Conservation (phyloP, 2,888 invertebrate genomes). For the Drosophila nigricruria region DNA sequence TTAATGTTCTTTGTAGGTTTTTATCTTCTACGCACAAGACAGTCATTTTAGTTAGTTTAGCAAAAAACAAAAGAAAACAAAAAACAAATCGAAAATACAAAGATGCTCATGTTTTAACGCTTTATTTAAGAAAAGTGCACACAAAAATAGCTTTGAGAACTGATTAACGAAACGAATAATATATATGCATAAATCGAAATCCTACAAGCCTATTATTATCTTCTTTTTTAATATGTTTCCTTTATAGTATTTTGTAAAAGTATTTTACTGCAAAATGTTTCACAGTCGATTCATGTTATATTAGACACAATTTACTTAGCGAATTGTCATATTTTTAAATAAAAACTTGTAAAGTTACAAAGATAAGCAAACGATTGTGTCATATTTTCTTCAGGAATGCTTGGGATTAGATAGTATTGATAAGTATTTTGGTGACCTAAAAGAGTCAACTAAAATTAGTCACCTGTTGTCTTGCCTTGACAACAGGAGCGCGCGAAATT, state of each 20-base stretch:
- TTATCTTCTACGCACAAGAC: slow-evolving; percentile 75
- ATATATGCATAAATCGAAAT: slow-evolving; percentile 27
- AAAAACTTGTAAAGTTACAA: slow-evolving; percentile 76
- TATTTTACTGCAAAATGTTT: slow-evolving; percentile 67
- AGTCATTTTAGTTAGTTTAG: slow-evolving; percentile 74
- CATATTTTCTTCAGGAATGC: not conserved
- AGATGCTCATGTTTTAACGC: slow-evolving; percentile 68
- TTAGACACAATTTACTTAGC: slow-evolving; percentile 80
- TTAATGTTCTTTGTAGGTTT: slow-evolving; percentile 43
- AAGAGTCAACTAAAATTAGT: not conserved
- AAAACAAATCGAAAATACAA: slow-evolving; percentile 39
- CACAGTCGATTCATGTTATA: slow-evolving; percentile 63
- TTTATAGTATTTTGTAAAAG: slow-evolving; percentile 79
- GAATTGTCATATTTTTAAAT: slow-evolving; percentile 77
- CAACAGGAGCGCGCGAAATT: not conserved
- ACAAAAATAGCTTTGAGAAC: slow-evolving; percentile 64
- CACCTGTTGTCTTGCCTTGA: slow-evolving; percentile 7
- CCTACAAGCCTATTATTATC: slow-evolving; percentile 18
- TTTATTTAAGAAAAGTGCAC: slow-evolving; percentile 60
- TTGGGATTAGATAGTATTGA: not conserved
- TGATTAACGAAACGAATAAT: slow-evolving; percentile 51
- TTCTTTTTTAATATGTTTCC: slow-evolving; percentile 50
- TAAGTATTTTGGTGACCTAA: not conserved
- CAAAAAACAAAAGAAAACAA: slow-evolving; percentile 18
- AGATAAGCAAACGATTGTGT: slow-evolving; percentile 13